phyloP scores from a whole-genome alignment of 2,888 invertebrate genomes.

The Nephrotoma appendiculata region DNA sequence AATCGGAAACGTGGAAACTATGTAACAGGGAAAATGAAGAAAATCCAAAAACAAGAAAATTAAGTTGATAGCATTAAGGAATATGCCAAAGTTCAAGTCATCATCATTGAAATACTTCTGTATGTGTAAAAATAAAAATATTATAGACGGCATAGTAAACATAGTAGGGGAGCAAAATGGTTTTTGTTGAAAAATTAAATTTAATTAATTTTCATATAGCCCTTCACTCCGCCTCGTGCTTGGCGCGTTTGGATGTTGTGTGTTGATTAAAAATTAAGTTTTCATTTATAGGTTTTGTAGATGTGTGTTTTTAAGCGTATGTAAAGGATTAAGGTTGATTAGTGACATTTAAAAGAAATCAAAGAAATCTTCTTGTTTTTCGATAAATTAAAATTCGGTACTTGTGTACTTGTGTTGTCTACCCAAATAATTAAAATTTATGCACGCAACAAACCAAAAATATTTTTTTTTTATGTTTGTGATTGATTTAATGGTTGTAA shows the following conservation, averaged over 20 bases:
- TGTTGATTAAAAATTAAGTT: background rate
- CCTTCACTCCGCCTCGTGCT: background rate
- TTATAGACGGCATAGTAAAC: background rate
- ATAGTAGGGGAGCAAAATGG: background rate
- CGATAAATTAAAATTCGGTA: background rate
- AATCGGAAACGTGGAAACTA: background rate
- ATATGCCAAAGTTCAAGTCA: background rate
- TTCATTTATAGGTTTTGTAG: background rate
- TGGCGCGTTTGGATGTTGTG: background rate
- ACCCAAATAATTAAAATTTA: background rate
- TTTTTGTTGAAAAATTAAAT: background rate
- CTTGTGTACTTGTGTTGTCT: background rate
- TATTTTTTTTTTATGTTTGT: background rate
- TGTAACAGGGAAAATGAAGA: background rate
- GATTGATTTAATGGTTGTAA: background rate
- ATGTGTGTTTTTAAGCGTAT: background rate
- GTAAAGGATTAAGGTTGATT: background rate
- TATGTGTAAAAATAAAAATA: background rate
- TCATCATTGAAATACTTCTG: background rate
- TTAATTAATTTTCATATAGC: background rate
- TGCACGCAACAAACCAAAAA: background rate
- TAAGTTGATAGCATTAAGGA: background rate
- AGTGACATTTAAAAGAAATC: background rate
- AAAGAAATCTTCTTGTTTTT: background rate
- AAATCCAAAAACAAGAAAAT: background rate